Conservation (phyloP, 1,140 invertebrate species). For the Ridgeia piscesae region DNA sequence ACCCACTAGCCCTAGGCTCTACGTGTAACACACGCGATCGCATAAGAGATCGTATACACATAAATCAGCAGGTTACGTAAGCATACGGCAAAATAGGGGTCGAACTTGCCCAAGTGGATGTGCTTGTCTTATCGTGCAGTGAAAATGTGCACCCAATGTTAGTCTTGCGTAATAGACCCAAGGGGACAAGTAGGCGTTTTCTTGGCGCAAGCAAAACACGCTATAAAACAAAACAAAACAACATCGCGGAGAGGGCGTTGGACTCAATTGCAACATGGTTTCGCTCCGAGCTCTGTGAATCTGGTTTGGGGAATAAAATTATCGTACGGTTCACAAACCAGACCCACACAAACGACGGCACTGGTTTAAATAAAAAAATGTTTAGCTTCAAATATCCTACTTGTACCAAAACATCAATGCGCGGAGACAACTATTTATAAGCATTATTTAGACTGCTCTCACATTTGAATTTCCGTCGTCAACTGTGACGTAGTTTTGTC, state of each 20-base stretch:
- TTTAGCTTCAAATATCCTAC: too few species aligned
- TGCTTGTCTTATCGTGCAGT: neutral
- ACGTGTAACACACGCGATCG: neutral
- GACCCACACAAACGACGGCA: neutral
- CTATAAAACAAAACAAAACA: neutral
- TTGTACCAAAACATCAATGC: too few species aligned
- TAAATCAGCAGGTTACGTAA: neutral
- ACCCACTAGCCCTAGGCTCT: neutral
- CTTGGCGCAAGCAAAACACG: neutral
- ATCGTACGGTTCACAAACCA: neutral
- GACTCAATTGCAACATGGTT: neutral
- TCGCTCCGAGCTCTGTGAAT: neutral
- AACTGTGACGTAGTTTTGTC: neutral
- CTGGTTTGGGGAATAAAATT: neutral
- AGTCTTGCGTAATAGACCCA: too few species aligned
- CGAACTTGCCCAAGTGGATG: too few species aligned
- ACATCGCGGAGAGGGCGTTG: neutral
- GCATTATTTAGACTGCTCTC: neutral
- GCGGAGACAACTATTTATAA: too few species aligned
- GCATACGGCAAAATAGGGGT: neutral
- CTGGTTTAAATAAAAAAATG: too few species aligned
- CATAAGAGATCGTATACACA: neutral
- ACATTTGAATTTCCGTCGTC: neutral
- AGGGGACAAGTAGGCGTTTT: neutral
- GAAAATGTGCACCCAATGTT: neutral